Evolutionary conservation across 37 sponge, comb jelly and placozoan genomes (phyloP), one percentile per base, ranked within the genome.

Genomic region (Bolinopsis microptera): DNA sequence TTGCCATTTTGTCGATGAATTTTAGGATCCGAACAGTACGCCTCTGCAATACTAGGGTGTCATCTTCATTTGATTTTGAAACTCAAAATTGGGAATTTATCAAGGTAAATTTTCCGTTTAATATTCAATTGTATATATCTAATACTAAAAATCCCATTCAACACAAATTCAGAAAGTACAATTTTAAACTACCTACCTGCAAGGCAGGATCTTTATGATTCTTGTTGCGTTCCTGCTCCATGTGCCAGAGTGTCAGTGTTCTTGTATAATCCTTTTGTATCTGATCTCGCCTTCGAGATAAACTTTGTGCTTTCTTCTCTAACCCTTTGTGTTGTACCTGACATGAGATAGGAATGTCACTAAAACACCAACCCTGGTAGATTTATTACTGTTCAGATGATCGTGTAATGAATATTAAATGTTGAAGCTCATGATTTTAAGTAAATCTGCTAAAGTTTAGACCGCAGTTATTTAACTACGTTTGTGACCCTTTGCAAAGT

Each of bases 211-310:
- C 82, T 3, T 35, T 32, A 36, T 80, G 82, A 22, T 80, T 80
- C 37, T 80, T 80, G 82, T 80, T 80, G 5, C 82, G 36, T 22
- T 80, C 82, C 82, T 30, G 37, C 38, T 80, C 82, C 82, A 80
- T 80, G 82, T 80, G 82, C 82, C 82, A 80, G 2, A 80, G 38
- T 30, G 38, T 80, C 35, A 80, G 82, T 36, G 35, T 80, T 31
- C 82, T 24, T 3, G 82, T 80, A 22, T 80, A 80, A 33, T 80
- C 82, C 37, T 80, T 80, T 31, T 80, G 36, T 24, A 80, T 21
- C 82, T 80, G 38, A 1, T 80, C 82, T 30, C 82, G 16, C 30
- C 82, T 80, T 36, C 30, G 24, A 30, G 36, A 16, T 36, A 80
- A 31, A 33, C 3, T 13, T 0, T 35, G 21, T 9, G 24, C 32